Evolutionary conservation across 2,888 invertebrate species (phyloP), one percentile per base, ranked within the genome.

Genomic region (Chrysolina oricalcia): DNA sequence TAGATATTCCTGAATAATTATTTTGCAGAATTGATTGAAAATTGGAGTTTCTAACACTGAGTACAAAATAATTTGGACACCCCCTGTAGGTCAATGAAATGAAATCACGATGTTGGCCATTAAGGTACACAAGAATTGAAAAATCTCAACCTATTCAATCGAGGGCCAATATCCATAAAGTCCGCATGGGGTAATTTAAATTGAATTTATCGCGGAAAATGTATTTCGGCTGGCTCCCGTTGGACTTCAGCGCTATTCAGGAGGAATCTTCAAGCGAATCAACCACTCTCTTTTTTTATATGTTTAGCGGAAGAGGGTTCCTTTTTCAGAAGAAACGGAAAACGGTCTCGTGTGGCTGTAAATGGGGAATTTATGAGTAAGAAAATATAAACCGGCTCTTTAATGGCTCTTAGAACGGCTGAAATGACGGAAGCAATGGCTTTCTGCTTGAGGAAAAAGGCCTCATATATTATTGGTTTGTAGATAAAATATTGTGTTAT

Each of bases 361-460:
- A 67, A 59, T 48, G 59, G 41, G 62, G 67, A 74, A 74, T 74
- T 71, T 74, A 71, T 71, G 74, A 71, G 62, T 74, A 63, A 70
- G 71, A 67, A 74, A 74, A 74, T 67, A 43, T 62, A 50, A 67
- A 62, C 21, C 35, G 70, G 59, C 62, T 59, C 66, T 70, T 50
- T 40, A 41, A 41, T 59, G 48, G 66, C 35, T 66, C 27, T 65
- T 23, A 41, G 41, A 66, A 15, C 23, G 27, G 59, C 59, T 62
- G 17, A 43, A 59, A 69, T 50, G 50, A 69, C 43, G 59, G 59
- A 69, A 41, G 23, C 15, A 23, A 59, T 69, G 27, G n/a, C 56
- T 17, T 69, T 69, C 21, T 43, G 6, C 35, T n/a, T 2, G 11
- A 59, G n/a, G 43, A 43, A 59, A 69, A 59, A 59, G 17, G 13